phyloP scores from a whole-genome alignment of 2,888 invertebrate species.

The Epsilonema sp. region DNA sequence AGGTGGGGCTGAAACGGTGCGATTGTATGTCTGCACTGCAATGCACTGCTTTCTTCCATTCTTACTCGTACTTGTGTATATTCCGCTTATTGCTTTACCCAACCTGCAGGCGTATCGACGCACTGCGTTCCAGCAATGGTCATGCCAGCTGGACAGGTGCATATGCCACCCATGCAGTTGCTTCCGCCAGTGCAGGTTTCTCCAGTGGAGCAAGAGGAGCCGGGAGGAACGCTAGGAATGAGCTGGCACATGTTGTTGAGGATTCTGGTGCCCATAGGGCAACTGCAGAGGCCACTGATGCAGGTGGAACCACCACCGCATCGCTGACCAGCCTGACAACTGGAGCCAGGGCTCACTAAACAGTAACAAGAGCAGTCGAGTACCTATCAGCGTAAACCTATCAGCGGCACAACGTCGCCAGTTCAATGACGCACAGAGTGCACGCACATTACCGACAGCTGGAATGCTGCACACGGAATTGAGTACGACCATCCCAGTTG shows the following conservation, averaged over 20 bases:
- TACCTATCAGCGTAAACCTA: too few relatives aligned
- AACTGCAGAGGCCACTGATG: background rate
- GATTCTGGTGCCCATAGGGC: background rate
- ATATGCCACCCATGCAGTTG: background rate
- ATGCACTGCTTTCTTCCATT: too few relatives aligned
- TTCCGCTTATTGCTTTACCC: too few relatives aligned
- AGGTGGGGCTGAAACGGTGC: slow-evolving; percentile 5
- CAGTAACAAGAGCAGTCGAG: too few relatives aligned
- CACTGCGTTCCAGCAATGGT: background rate
- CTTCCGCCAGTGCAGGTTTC: background rate
- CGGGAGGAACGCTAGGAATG: background rate
- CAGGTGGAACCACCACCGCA: slow-evolving; percentile 13
- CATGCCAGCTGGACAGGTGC: background rate
- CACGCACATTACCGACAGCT: too few relatives aligned
- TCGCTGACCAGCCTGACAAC: slow-evolving; percentile 7
- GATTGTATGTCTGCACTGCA: too few relatives aligned
- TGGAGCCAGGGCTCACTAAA: slow-evolving; percentile 2
- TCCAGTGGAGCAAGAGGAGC: background rate
- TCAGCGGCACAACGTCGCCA: too few relatives aligned
- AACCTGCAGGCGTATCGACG: background rate
- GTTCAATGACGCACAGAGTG: too few relatives aligned
- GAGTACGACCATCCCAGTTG: slow-evolving; percentile 10
- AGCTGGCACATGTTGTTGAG: background rate
- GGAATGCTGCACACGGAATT: background rate
- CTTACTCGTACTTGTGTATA: too few relatives aligned